Conservation (phyloP, 2,888 invertebrate genomes). For the Chrysomela aeneicollis region DNA sequence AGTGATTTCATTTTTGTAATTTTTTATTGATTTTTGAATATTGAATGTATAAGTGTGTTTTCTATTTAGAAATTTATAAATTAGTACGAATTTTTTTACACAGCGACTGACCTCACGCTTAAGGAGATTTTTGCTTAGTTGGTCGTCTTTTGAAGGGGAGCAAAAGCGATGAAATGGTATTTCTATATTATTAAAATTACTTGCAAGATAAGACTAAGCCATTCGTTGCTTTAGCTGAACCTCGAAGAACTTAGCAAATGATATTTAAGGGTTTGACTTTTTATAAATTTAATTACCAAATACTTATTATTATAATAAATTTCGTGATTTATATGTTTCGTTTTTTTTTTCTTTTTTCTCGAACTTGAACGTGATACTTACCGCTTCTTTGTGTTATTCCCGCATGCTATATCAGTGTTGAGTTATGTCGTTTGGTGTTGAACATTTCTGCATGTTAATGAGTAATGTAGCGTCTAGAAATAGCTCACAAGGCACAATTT, state of each 20-base stretch:
- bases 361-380: slow-evolving; percentile 28
- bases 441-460: slow-evolving; percentile 55
- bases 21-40: slow-evolving; percentile 61
- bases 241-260: slow-evolving; percentile 55
- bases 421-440: slow-evolving; percentile 51
- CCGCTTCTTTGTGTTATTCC: slow-evolving; percentile 53
- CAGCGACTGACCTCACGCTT: slow-evolving; percentile 56
- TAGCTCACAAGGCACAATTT: slow-evolving; percentile 60
- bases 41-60: slow-evolving; percentile 62
- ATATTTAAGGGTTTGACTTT: slow-evolving; percentile 58
- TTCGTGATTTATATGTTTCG: slow-evolving; percentile 61
- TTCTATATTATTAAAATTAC: slow-evolving; percentile 43
- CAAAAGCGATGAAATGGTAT: slow-evolving; percentile 46
- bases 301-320: slow-evolving; percentile 61
- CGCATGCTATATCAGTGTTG: slow-evolving; percentile 48
- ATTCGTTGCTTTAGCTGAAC: slow-evolving; percentile 49
- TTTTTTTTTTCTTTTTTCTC: slow-evolving; percentile 49
- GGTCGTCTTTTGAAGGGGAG: slow-evolving; percentile 51
- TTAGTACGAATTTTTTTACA: slow-evolving; percentile 57
- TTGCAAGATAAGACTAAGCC: slow-evolving; percentile 56
- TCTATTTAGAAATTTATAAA: slow-evolving; percentile 62
- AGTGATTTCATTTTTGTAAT: slow-evolving; percentile 58
- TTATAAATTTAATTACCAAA: slow-evolving; percentile 63
- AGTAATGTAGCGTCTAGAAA: slow-evolving; percentile 58
- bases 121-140: slow-evolving; percentile 52